These are phyloP conservation scores for Silurus meridionalis DNA, from an alignment of 2,113 vertebrate genomes.

Conservation along the genomic window DNA sequence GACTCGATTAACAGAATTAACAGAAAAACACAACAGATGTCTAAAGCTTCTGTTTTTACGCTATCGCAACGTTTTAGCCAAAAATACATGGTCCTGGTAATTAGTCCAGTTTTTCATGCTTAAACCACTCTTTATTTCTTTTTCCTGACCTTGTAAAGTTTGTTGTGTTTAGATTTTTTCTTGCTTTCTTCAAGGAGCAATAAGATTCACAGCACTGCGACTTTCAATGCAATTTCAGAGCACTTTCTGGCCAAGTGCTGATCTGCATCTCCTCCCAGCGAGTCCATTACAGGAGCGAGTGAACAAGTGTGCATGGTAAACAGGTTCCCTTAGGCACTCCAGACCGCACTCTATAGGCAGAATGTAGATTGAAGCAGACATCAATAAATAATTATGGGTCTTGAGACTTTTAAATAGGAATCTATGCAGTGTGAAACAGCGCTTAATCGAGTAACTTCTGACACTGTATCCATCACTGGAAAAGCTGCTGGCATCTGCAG, in stretches of 20 bases:
- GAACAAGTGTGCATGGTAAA: slow-evolving; percentile 83
- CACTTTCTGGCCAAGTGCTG: slow-evolving; percentile 60
- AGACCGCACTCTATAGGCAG: slow-evolving; percentile 72
- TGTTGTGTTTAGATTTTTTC: slow-evolving; percentile 30
- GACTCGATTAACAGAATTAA: slow-evolving; percentile 24
- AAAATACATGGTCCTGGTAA: neutral
- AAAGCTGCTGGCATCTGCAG: slow-evolving; percentile 73
- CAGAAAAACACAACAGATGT: slow-evolving; percentile 31
- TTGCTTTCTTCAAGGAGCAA: slow-evolving; percentile 46
- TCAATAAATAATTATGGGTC: slow-evolving; percentile 96
- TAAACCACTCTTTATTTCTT: slow-evolving; percentile 36
- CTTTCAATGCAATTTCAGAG: slow-evolving; percentile 59
- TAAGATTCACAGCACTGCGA: slow-evolving; percentile 45
- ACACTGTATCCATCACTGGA: slow-evolving; percentile 73
- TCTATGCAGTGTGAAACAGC: slow-evolving; percentile 80
- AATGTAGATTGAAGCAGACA: slow-evolving; percentile 87
- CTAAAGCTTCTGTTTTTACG: neutral
- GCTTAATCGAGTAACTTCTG: slow-evolving; percentile 86
- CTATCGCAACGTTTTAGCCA: neutral
- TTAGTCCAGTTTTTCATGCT: slow-evolving; percentile 25
- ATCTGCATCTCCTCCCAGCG: slow-evolving; percentile 67
- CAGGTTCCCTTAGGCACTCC: slow-evolving; percentile 82
- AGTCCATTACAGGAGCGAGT: slow-evolving; percentile 75
- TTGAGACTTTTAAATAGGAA: slow-evolving; percentile 95
- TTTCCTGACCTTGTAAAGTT: slow-evolving; percentile 48